Percentiles rank a stretch among this genome's conserved stretches.
These are phyloP conservation scores for Dermochelys coriacea DNA, from an alignment of 2,797 vertebrate species.

Conservation along the genomic window DNA sequence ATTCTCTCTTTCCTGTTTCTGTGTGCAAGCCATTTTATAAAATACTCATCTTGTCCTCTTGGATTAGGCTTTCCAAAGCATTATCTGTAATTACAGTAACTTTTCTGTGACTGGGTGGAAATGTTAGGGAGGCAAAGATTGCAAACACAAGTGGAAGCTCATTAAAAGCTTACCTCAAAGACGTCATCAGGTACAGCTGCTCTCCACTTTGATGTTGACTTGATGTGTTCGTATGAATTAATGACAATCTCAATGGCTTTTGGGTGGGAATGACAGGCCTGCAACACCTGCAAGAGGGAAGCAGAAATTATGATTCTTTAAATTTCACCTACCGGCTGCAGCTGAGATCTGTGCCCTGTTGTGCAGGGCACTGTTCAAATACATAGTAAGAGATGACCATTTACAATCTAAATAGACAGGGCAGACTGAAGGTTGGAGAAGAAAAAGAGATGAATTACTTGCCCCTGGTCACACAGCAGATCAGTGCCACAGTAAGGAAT, in stretches of 20 bases:
- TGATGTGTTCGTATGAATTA: slow-evolving; percentile 91
- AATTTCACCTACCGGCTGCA: neutral
- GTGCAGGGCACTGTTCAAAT: neutral
- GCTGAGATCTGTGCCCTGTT: neutral
- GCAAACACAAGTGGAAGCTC: neutral
- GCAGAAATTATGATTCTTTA: neutral
- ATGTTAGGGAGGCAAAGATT: neutral
- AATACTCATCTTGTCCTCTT: neutral
- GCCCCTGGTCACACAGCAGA: neutral
- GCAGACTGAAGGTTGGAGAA: neutral
- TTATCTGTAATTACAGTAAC: neutral
- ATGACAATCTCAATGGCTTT: slow-evolving; percentile 89
- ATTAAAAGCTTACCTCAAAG: slow-evolving; percentile 83
- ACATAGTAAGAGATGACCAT: neutral
- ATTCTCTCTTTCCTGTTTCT: neutral
- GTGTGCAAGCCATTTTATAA: neutral
- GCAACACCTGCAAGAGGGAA: slow-evolving; percentile 86
- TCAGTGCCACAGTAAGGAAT: neutral
- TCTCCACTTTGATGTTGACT: slow-evolving; percentile 90
- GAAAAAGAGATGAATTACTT: neutral
- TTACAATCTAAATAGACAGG: rapidly evolving
- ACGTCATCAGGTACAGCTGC: slow-evolving; percentile 88
- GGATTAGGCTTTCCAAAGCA: neutral
- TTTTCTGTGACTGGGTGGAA: neutral
- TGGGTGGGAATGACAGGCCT: slow-evolving; percentile 88